These are phyloP conservation scores for Numenius phaeopus DNA, from an alignment of 2,797 vertebrate species.

Conservation along the genomic window DNA sequence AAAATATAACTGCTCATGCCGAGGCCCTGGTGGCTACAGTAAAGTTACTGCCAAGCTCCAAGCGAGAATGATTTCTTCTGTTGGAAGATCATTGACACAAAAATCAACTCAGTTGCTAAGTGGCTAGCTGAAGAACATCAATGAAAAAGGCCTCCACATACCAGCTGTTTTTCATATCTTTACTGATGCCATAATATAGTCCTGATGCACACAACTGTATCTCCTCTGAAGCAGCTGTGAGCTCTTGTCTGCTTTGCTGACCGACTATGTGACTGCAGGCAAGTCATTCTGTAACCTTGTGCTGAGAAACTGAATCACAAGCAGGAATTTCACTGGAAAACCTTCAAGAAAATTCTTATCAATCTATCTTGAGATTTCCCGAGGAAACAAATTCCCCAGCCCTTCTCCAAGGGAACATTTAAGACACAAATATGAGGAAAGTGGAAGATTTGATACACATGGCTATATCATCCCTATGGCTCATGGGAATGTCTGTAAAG, in stretches of 20 bases:
- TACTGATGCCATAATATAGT: constrained; percentile 39
- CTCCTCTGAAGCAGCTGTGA: constrained; percentile 28
- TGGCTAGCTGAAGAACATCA: constrained; percentile 59
- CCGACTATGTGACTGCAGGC: constrained; percentile 57
- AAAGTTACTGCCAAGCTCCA: background rate
- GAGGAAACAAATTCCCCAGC: constrained; percentile 71
- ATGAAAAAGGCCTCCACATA: constrained; percentile 25
- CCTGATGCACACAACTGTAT: constrained; percentile 47
- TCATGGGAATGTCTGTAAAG: background rate
- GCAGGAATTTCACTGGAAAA: constrained; percentile 67
- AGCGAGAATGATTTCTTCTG: background rate
- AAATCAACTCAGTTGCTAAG: background rate
- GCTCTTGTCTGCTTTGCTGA: constrained; percentile 2
- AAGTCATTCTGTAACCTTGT: constrained; percentile 47
- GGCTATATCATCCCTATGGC: background rate
- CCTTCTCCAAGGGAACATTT: constrained; percentile 14
- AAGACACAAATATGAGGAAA: background rate
- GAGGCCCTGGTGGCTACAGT: background rate
- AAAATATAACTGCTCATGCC: background rate
- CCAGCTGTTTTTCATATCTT: constrained; percentile 29
- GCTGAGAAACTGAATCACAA: constrained; percentile 56
- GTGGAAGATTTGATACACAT: constrained; percentile 5
- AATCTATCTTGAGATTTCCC: constrained; percentile 70
- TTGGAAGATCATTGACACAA: background rate
- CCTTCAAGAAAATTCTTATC: constrained; percentile 59